Evolutionary conservation across 1,140 invertebrate genomes (phyloP).

Genomic region (Nephotettix cincticeps): DNA sequence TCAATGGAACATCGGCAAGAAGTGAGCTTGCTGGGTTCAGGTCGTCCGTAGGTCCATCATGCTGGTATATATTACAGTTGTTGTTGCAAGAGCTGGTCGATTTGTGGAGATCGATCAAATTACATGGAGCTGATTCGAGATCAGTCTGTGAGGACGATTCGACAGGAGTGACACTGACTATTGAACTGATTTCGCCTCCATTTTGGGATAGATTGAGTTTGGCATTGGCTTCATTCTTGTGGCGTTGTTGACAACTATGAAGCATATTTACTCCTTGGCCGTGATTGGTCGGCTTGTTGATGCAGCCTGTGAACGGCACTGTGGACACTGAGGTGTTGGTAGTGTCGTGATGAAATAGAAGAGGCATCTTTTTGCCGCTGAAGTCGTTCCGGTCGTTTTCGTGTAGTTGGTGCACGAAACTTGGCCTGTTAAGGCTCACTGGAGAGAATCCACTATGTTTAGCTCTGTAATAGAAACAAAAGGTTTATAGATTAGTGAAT

Average conservation of each 20-base stretch:
- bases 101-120: slow-evolving; percentile 31
- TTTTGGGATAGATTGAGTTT: slow-evolving; percentile 32
- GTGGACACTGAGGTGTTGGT: neutral
- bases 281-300: neutral
- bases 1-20: neutral
- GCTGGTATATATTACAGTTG: slow-evolving; percentile 30
- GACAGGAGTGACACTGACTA: neutral
- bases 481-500: too few species aligned
- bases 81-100: slow-evolving; percentile 17
- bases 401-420: slow-evolving; percentile 19
- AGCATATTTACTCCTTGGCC: slow-evolving; percentile 21
- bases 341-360: slow-evolving; percentile 32
- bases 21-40: neutral
- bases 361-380: slow-evolving; percentile 28
- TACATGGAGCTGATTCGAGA: neutral
- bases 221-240: slow-evolving; percentile 36
- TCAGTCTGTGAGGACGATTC: neutral
- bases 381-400: slow-evolving; percentile 14
- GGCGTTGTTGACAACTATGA: neutral
- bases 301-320: neutral
- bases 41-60: slow-evolving; percentile 1
- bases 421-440: slow-evolving; percentile 14
- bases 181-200: neutral
- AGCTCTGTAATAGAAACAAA: slow-evolving; percentile 17
- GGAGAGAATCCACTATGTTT: slow-evolving; percentile 4